Conservation (phyloP, 2,888 invertebrate genomes). For the Cyaniris semiargus region DNA sequence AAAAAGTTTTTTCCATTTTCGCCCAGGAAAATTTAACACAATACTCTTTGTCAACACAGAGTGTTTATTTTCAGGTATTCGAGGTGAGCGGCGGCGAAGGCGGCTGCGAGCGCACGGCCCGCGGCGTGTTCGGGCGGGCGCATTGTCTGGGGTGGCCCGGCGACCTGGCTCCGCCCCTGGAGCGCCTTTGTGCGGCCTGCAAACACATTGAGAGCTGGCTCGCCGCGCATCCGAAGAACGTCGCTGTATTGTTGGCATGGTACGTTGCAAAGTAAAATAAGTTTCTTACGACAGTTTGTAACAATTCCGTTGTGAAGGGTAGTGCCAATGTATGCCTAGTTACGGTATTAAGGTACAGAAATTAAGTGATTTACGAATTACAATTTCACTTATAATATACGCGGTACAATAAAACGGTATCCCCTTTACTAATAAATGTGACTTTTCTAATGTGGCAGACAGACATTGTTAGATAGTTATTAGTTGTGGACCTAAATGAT, state of each 20-base stretch:
- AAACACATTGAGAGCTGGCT: conserved; percentile 97
- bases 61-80: conserved; percentile 84
- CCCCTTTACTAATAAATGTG: too few species aligned
- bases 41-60: not conserved
- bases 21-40: not conserved
- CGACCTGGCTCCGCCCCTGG: conserved; percentile 92
- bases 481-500: too few species aligned
- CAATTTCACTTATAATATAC: too few species aligned
- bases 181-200: conserved; percentile 93
- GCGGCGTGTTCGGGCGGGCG: conserved; percentile 84
- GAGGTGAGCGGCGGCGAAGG: conserved; percentile 88
- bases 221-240: conserved; percentile 89
- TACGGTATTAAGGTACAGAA: too few species aligned
- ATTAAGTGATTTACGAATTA: too few species aligned
- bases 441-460: too few species aligned
- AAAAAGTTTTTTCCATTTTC: not conserved
- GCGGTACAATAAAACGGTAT: too few species aligned
- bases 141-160: conserved; percentile 93
- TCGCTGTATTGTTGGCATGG: conserved; percentile 94
- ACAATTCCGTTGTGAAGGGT: too few species aligned
- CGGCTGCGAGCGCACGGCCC: conserved; percentile 80
- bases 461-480: too few species aligned
- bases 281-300: not conserved
- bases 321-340: too few species aligned
- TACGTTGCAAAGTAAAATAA: conserved; percentile 50